phyloP scores from a whole-genome alignment of 2,797 vertebrate species.

The Poeciliopsis presidionis region DNA sequence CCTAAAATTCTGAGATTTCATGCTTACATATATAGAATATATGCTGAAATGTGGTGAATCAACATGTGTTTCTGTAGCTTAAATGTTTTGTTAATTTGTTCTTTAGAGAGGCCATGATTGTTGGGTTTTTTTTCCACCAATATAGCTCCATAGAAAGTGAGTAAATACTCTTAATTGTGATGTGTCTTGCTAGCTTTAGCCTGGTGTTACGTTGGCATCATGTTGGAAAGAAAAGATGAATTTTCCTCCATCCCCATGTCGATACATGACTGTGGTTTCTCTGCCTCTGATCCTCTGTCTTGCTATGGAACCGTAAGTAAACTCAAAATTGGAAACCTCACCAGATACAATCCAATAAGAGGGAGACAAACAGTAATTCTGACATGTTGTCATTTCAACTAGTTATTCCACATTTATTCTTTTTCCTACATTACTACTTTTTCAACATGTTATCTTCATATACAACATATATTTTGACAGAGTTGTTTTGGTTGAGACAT shows the following conservation, averaged over 20 bases:
- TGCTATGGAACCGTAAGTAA: constrained; percentile 83
- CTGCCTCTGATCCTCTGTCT: constrained; percentile 80
- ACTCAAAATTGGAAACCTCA: not conserved
- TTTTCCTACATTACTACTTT: not conserved
- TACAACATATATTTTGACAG: not conserved
- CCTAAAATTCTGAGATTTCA: not conserved
- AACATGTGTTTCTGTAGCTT: not conserved
- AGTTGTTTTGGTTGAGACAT: not conserved
- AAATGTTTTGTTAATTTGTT: not conserved
- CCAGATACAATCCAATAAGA: not conserved
- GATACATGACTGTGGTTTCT: constrained; percentile 86
- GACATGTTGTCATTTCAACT: not conserved
- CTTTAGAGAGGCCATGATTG: not conserved
- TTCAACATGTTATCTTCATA: not conserved
- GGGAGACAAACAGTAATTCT: not conserved
- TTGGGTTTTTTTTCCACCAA: too few species aligned
- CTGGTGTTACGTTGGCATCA: constrained; percentile 87
- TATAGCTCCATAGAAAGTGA: not conserved
- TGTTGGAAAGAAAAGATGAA: constrained; percentile 84
- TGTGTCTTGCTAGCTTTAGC: constrained; percentile 74
- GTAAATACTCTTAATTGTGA: not conserved
- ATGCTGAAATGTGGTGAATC: not conserved
- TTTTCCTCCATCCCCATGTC: constrained; percentile 84
- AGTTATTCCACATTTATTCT: not conserved
- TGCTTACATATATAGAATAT: not conserved